Evolutionary conservation across 2,113 vertebrate species (phyloP).

Genomic region (Pandion haliaetus): DNA sequence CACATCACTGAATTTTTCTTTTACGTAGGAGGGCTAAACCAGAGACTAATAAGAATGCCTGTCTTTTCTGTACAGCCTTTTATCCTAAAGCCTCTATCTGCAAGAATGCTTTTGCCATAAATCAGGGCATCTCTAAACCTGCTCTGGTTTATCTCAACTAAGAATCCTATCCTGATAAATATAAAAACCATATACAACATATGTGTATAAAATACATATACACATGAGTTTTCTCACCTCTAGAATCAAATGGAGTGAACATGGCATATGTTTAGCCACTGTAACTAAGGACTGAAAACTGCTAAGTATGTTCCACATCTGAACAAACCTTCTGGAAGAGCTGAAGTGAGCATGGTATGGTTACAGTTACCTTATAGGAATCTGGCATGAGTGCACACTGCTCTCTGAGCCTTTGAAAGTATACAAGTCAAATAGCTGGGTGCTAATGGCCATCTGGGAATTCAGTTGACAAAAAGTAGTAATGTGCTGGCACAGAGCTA

Average conservation of each 20-base stretch:
- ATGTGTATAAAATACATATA: not conserved
- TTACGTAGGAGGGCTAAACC: not conserved
- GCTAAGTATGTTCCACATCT: not conserved
- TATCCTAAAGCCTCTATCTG: not conserved
- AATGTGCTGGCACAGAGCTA: not conserved
- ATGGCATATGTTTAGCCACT: not conserved
- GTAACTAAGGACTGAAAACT: not conserved
- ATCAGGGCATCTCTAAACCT: not conserved
- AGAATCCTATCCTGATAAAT: not conserved
- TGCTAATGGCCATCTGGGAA: slow-evolving; percentile 38
- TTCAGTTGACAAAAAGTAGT: not conserved
- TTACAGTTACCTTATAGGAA: not conserved
- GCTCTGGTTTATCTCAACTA: not conserved
- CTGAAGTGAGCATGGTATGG: not conserved
- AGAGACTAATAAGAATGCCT: not conserved
- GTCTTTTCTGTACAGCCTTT: not conserved
- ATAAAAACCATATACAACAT: not conserved
- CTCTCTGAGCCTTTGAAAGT: not conserved
- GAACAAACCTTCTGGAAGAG: not conserved
- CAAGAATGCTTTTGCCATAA: not conserved
- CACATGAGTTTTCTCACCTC: not conserved
- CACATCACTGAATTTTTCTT: not conserved
- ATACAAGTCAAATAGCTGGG: not conserved
- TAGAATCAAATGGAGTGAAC: not conserved
- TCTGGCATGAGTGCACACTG: not conserved